These are phyloP conservation scores for Himalopsyche phryganea DNA, from an alignment of 1,140 invertebrate species.

Conservation along the genomic window DNA sequence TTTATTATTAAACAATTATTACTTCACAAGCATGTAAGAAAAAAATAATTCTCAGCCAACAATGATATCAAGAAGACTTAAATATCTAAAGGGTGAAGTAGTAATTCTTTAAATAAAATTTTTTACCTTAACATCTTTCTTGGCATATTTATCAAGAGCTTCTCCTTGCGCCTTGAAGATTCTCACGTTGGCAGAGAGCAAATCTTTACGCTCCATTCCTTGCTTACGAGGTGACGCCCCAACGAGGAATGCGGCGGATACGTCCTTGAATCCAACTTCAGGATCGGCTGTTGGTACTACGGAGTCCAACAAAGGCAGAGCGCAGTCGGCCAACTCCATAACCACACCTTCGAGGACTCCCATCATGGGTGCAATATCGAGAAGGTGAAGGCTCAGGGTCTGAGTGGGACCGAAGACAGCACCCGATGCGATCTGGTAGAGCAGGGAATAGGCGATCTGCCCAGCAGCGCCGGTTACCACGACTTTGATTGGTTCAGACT, in stretches of 20 bases:
- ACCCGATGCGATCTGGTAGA: constrained; percentile 92
- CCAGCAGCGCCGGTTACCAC: constrained; percentile 97
- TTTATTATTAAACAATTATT: too few species aligned
- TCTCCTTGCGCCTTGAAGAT: constrained; percentile 97
- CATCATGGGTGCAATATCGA: constrained; percentile 96
- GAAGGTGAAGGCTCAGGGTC: constrained; percentile 82
- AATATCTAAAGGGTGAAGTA: too few species aligned
- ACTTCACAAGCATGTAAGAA: too few species aligned
- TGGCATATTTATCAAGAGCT: constrained; percentile 88
- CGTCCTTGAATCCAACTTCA: constrained; percentile 89
- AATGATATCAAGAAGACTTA: too few species aligned
- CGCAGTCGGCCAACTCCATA: constrained; percentile 96
- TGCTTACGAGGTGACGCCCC: constrained; percentile 98
- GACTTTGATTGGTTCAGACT: constrained; percentile 83
- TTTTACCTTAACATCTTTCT: constrained; percentile 88
- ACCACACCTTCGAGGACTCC: constrained; percentile 92
- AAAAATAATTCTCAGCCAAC: too few species aligned
- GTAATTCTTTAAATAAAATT: too few species aligned
- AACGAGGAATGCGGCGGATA: constrained; percentile 96
- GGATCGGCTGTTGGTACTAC: constrained; percentile 86
- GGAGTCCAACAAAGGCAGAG: constrained; percentile 82
- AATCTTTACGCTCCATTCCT: constrained; percentile 98
- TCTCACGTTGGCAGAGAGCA: constrained; percentile 93
- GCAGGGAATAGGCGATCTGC: constrained; percentile 96
- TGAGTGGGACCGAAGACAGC: constrained; percentile 94